These are phyloP conservation scores for Dinoponera quadriceps DNA, from an alignment of 1,140 invertebrate genomes.

Conservation along the genomic window DNA sequence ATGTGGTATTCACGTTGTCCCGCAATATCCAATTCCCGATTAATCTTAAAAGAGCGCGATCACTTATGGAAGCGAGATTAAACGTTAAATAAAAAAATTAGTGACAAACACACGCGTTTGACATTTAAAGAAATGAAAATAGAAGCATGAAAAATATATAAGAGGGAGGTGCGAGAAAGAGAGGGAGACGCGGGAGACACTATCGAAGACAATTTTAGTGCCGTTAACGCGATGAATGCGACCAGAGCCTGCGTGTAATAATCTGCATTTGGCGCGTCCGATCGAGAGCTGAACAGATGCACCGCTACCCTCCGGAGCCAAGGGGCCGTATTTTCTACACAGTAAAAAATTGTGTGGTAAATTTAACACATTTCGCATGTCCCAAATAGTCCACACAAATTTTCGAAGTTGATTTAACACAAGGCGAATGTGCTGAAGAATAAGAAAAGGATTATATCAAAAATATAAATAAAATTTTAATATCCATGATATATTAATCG, in stretches of 20 bases:
- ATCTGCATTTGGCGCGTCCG: slow-evolving; percentile 3
- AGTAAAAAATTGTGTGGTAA: too few relatives aligned
- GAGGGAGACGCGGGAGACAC: not conserved
- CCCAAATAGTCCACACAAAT: too few relatives aligned
- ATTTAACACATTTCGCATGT: too few relatives aligned
- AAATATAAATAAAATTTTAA: too few relatives aligned
- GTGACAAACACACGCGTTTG: not conserved
- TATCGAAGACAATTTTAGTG: too few relatives aligned
- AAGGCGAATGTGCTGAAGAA: too few relatives aligned
- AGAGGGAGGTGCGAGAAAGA: not conserved
- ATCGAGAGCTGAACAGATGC: not conserved
- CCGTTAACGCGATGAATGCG: not conserved
- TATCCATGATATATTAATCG: too few relatives aligned
- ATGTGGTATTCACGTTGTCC: not conserved
- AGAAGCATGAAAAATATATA: not conserved
- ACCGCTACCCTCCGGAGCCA: not conserved
- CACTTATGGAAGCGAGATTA: not conserved
- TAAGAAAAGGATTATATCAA: too few relatives aligned
- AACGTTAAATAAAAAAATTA: not conserved
- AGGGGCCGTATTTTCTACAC: too few relatives aligned
- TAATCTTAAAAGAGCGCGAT: not conserved
- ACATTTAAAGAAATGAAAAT: slow-evolving; percentile 2
- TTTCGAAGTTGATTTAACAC: too few relatives aligned
- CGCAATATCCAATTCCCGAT: not conserved
- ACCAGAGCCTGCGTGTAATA: not conserved